Evolutionary conservation across 2,888 invertebrate genomes (phyloP), one percentile per base, ranked within the genome.

Genomic region (Heliconius erato): DNA sequence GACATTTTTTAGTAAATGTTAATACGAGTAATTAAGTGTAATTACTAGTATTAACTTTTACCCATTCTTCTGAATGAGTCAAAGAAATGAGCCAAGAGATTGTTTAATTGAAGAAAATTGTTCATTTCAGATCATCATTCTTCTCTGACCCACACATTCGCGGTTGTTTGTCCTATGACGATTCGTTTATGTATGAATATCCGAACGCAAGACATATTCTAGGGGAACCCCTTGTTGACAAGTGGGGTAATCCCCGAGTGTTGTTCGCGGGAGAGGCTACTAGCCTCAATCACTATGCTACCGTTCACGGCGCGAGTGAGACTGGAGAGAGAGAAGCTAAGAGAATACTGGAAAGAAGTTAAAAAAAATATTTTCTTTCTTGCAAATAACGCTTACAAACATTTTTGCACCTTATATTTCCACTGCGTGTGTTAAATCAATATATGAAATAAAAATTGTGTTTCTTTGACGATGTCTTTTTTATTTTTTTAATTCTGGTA

Each of bases 261-360:
- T 88, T 97, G 23, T 97, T 97, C 91, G 97, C 97, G 1, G 97
- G 97, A 0, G 97, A 97, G 87, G 97, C 97, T 0, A 97, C 97
- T 0, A 87, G 93, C 3, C 54, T 71, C 0, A 95, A 93, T 28
- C 97, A 96, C 88, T 98, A 96, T 90, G 97, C 97, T 0, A 97
- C 98, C 0, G 98, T 97, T 0, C 98, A 98, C 87, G 98, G 98
- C 0, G 98, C 98, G 0, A 92, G 97, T 0, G 97, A 97, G 85
- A 95, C 96, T 0, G 98, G 98, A 0, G 95, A 95, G 87, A 95
- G 97, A 63, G 98, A 98, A 89, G 98, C 98, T 0, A 87, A 81
- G 84, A 86, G 92, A 14, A 71, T 40, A 23, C n/a, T 71, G 14
- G 28, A 26, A 26, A 67, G 67, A 28, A 67, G 67, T 67, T 26